These are phyloP conservation scores for Typhlichthys subterraneus DNA, from an alignment of 2,797 vertebrate genomes.

Conservation along the genomic window DNA sequence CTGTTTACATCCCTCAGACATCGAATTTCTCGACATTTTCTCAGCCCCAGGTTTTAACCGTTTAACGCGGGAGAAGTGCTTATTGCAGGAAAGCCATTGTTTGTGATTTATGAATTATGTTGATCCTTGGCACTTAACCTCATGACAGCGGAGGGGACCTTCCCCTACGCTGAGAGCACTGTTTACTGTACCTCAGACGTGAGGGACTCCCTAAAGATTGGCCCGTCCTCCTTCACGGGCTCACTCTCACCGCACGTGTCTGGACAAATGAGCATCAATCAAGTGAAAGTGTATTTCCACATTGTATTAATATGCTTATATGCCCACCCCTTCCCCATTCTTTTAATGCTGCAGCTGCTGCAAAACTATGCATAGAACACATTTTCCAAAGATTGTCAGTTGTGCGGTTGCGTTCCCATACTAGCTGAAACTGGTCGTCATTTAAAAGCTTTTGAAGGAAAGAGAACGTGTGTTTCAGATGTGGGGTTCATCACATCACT, in stretches of 20 bases:
- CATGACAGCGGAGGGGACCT: slow-evolving; percentile 48
- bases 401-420: slow-evolving; percentile 37
- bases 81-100: slow-evolving; percentile 58
- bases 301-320: slow-evolving; percentile 56
- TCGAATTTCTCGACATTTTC: slow-evolving; percentile 12
- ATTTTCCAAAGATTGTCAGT: slow-evolving; percentile 79
- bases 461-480: slow-evolving; percentile 26
- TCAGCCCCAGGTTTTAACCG: neutral
- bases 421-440: slow-evolving; percentile 20
- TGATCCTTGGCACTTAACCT: slow-evolving; percentile 79
- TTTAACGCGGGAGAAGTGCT: slow-evolving; percentile 32
- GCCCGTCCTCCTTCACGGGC: slow-evolving; percentile 28
- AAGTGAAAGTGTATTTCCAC: slow-evolving; percentile 50
- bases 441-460: neutral
- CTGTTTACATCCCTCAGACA: slow-evolving; percentile 50
- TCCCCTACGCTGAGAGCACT: slow-evolving; percentile 46
- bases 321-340: slow-evolving; percentile 33
- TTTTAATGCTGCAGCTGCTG: slow-evolving; percentile 73
- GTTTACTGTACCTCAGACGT: slow-evolving; percentile 38
- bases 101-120: slow-evolving; percentile 49
- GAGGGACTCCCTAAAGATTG: slow-evolving; percentile 29
- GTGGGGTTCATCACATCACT: slow-evolving; percentile 17
- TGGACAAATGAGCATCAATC: slow-evolving; percentile 59
- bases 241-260: slow-evolving; percentile 65
- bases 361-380: slow-evolving; percentile 79